Conservation (phyloP, 2,113 vertebrate genomes). For the Helogale parvula region DNA sequence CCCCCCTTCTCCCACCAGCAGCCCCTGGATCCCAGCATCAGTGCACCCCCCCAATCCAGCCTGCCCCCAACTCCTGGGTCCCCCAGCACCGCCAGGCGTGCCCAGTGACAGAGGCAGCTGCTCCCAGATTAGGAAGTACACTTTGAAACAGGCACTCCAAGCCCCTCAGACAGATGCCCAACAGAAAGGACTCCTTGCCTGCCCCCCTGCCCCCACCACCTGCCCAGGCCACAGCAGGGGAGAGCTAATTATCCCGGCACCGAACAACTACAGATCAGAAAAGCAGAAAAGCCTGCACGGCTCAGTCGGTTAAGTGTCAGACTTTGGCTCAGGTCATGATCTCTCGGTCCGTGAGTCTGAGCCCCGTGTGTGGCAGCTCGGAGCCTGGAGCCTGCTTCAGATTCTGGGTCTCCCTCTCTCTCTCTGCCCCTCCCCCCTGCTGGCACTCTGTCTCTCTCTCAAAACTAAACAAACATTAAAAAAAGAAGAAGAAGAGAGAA, state of each 20-base stretch:
- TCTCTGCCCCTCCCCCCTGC: no score
- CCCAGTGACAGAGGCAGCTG: neutral
- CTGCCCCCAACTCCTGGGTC: accelerated
- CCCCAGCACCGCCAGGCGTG: accelerated
- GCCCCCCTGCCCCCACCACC: neutral
- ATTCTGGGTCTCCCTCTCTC: no score
- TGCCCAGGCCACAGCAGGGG: accelerated
- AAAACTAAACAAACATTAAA: no score
- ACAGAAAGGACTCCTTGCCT: neutral
- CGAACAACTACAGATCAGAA: neutral
- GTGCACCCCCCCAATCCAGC: neutral
- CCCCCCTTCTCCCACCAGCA: no score
- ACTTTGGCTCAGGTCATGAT: no score
- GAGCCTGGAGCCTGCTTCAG: no score
- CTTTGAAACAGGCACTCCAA: neutral
- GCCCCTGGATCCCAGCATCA: neutral
- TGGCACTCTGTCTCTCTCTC: no score
- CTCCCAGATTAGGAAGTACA: neutral
- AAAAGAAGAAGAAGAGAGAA: neutral
- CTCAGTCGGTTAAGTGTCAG: no score
- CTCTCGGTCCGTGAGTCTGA: no score
- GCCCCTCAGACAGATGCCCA: neutral
- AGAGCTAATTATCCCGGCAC: neutral
- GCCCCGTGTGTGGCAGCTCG: no score
- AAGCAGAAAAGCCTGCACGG: neutral